Evolutionary conservation across 1,140 invertebrate genomes (phyloP).

Genomic region (Zaprionus tsacasi): DNA sequence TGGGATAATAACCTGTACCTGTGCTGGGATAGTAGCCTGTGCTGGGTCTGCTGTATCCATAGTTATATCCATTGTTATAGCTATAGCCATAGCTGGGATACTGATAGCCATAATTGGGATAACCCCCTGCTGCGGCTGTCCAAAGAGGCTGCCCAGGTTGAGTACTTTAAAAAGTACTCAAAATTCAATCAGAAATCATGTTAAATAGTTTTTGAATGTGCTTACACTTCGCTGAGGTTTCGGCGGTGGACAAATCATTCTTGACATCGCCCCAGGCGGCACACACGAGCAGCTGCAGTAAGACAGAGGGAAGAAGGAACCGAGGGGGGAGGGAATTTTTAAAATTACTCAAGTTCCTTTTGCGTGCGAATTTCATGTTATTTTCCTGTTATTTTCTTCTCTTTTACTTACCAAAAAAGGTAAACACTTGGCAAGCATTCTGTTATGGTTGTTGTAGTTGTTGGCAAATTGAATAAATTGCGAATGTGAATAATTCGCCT

Average conservation of each 20-base stretch:
- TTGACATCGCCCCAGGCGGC: constrained; percentile 44
- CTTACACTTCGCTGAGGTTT: constrained; percentile 74
- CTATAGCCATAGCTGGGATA: constrained; percentile 30
- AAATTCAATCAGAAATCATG: not conserved
- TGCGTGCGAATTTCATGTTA: constrained; percentile 2
- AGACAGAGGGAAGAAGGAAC: not conserved
- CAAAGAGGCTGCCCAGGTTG: constrained; percentile 66
- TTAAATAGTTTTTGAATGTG: not conserved
- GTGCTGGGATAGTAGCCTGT: constrained; percentile 45
- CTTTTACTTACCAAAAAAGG: constrained; percentile 50
- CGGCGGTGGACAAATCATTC: constrained; percentile 62
- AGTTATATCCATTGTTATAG: constrained; percentile 9
- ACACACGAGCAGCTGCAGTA: constrained; percentile 35
- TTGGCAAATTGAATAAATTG: constrained; percentile 18
- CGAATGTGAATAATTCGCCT: constrained; percentile 23
- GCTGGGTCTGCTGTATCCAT: constrained; percentile 43
- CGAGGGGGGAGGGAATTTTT: not conserved
- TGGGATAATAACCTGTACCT: constrained; percentile 35
- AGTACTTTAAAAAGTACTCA: constrained; percentile 48
- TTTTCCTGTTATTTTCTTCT: not conserved
- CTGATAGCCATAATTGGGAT: constrained; percentile 60
- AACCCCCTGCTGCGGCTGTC: constrained; percentile 41
- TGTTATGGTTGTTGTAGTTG: not conserved
- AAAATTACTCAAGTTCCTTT: not conserved
- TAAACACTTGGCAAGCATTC: constrained; percentile 52